Evolutionary conservation across 2,797 vertebrate species (phyloP).

Genomic region (Sylvilagus floridanus): DNA sequence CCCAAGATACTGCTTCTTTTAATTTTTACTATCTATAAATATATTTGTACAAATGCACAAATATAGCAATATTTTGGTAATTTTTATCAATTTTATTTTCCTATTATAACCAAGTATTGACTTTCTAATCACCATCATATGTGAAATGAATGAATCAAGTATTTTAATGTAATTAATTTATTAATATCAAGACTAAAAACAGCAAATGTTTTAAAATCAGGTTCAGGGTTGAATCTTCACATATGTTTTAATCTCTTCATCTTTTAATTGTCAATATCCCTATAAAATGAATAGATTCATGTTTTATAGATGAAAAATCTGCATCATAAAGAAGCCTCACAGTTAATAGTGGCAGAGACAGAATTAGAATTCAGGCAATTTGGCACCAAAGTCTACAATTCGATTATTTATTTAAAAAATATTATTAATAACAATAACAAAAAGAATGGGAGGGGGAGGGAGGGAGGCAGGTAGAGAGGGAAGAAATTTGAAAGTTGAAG

Average conservation of each 20-base stretch:
- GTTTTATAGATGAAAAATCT: conserved; percentile 15
- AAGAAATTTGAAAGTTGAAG: neutral
- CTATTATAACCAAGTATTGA: neutral
- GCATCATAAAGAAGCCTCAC: neutral
- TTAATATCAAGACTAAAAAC: conserved; percentile 18
- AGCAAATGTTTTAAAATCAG: neutral
- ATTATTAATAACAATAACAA: neutral
- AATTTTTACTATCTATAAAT: neutral
- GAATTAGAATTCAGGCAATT: neutral
- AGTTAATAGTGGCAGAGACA: neutral
- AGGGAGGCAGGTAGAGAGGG: neutral
- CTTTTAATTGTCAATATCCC: neutral
- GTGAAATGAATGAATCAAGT: neutral
- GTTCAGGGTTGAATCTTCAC: neutral
- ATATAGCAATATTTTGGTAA: neutral
- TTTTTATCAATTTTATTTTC: conserved; percentile 10
- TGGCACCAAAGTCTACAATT: neutral
- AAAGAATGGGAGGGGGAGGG: rapidly evolving
- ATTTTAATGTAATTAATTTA: conserved; percentile 6
- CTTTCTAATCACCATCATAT: neutral
- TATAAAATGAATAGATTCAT: neutral
- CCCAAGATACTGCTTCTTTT: neutral
- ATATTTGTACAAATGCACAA: neutral
- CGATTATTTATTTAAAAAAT: neutral
- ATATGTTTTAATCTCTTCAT: neutral